Evolutionary conservation across 2,888 invertebrate species (phyloP).

Genomic region (Carcina quercana): DNA sequence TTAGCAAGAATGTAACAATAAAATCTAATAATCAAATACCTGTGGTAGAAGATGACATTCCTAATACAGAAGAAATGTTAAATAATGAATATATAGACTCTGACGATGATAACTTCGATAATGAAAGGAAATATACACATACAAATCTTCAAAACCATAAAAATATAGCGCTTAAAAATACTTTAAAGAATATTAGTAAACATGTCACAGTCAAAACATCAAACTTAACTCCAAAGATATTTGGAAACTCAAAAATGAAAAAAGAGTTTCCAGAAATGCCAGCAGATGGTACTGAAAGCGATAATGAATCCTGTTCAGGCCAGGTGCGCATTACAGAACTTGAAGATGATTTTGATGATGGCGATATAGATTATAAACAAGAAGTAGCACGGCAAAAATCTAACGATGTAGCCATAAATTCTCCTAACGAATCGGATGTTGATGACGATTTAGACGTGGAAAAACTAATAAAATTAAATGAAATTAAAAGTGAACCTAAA

Average conservation of each 20-base stretch:
- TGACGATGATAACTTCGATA: no score
- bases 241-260: neutral
- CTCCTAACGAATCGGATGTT: conserved; percentile 39
- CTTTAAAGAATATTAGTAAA: conserved; percentile 46
- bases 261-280: conserved; percentile 16
- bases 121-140: no score
- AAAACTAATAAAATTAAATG: conserved; percentile 28
- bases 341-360: conserved; percentile 28
- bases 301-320: conserved; percentile 30
- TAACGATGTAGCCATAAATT: conserved; percentile 33
- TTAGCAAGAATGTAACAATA: conserved; percentile 41
- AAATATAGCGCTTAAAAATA: conserved; percentile 32
- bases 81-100: neutral
- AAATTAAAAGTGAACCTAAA: conserved; percentile 24
- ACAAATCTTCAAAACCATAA: conserved; percentile 24
- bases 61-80: conserved; percentile 10
- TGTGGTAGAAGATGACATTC: neutral
- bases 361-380: conserved; percentile 24
- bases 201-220: conserved; percentile 52
- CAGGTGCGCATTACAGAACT: conserved; percentile 50
- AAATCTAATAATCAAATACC: conserved; percentile 30
- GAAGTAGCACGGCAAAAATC: conserved; percentile 12
- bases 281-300: conserved; percentile 25
- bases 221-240: conserved; percentile 30
- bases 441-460: conserved; percentile 39